Conservation (phyloP, 2,113 vertebrate genomes). For the Lynx canadensis region DNA sequence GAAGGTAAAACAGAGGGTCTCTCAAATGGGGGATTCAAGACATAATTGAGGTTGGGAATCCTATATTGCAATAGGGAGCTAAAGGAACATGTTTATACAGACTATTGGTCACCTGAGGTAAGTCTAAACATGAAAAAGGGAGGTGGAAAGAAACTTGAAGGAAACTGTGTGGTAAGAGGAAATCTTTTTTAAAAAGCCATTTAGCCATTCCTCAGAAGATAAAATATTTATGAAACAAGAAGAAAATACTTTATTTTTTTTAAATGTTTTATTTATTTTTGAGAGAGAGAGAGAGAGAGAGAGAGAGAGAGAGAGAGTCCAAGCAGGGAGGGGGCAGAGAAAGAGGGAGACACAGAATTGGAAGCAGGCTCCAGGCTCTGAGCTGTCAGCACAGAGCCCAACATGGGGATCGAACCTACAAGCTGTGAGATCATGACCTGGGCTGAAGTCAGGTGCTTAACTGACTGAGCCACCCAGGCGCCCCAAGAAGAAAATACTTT, state of each 20-base stretch:
- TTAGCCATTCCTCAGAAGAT: background rate
- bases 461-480: too few species aligned
- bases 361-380: too few species aligned
- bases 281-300: too few species aligned
- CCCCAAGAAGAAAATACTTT: background rate
- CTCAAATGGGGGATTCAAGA: background rate
- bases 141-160: slow-evolving; percentile 17
- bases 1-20: background rate
- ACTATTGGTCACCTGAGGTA: background rate
- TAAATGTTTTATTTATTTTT: too few species aligned
- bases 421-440: too few species aligned
- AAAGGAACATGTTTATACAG: background rate
- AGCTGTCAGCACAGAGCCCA: too few species aligned
- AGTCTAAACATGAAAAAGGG: background rate
- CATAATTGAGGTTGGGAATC: background rate
- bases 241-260: background rate
- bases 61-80: background rate
- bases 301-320: too few species aligned
- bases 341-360: too few species aligned
- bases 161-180: background rate
- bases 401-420: too few species aligned
- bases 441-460: too few species aligned
- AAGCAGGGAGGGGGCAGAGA: too few species aligned
- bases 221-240: background rate
- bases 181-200: background rate